Evolutionary conservation across 2,888 invertebrate species (phyloP).

Genomic region (Hirtodrosophila cameraria): DNA sequence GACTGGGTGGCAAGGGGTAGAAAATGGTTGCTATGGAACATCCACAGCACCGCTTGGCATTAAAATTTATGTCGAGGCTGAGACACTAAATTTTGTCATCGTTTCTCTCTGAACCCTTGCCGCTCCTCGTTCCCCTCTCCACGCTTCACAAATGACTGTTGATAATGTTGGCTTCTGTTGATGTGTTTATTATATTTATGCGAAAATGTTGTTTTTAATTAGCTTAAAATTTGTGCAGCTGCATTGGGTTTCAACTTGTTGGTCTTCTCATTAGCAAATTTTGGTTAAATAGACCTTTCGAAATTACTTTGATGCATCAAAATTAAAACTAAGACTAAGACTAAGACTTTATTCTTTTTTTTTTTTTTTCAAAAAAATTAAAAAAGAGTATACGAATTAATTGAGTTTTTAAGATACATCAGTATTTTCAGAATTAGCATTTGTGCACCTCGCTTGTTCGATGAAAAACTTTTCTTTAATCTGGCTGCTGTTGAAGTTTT

Average conservation of each 20-base stretch:
- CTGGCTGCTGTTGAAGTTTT: background rate
- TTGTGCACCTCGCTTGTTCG: background rate
- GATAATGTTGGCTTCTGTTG: slow-evolving; percentile 26
- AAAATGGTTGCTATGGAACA: slow-evolving; percentile 19
- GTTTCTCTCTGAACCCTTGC: no score
- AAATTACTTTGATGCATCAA: background rate
- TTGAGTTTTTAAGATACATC: no score
- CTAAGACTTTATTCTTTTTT: background rate
- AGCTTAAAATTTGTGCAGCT: slow-evolving; percentile 43
- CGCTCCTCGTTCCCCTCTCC: background rate
- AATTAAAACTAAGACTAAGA: no score
- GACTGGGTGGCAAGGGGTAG: slow-evolving; percentile 46
- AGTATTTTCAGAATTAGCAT: background rate
- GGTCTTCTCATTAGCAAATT: background rate
- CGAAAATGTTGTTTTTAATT: slow-evolving; percentile 47
- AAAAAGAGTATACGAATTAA: no score
- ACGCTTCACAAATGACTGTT: slow-evolving; percentile 11
- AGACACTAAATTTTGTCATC: slow-evolving; percentile 56
- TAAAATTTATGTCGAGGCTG: slow-evolving; percentile 63
- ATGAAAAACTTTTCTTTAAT: background rate
- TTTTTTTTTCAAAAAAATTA: no score
- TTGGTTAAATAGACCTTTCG: slow-evolving; percentile 5
- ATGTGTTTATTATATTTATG: slow-evolving; percentile 64
- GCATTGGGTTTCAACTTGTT: slow-evolving; percentile 13
- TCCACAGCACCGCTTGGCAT: slow-evolving; percentile 30